A percentile compares a stretch with the other conserved stretches of the same genome.
Evolutionary conservation across 2,888 invertebrate genomes (phyloP).

Genomic region (Ichneumon xanthorius): DNA sequence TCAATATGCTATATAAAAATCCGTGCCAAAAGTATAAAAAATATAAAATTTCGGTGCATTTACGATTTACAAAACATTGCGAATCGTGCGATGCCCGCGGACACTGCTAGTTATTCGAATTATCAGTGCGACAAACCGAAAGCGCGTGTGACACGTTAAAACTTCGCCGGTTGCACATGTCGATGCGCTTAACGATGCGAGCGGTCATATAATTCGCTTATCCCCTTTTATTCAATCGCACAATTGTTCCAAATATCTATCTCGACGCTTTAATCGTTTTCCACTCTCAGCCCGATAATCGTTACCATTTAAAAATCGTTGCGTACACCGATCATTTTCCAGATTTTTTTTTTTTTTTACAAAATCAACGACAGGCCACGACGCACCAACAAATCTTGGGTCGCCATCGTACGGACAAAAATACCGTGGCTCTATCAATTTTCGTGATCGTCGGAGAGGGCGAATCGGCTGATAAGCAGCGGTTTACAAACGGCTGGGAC

Average conservation of each 20-base stretch:
- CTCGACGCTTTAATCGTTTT: neutral
- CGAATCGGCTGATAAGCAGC: neutral
- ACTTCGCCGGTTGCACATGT: neutral
- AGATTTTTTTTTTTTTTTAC: too few relatives aligned
- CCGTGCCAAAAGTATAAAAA: neutral
- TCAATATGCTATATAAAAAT: too few relatives aligned
- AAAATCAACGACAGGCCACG: neutral
- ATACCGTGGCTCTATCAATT: neutral
- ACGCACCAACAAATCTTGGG: neutral
- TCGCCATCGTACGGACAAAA: neutral
- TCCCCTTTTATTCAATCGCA: constrained; percentile 17
- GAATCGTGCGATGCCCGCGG: too few relatives aligned
- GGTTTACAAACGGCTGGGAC: neutral
- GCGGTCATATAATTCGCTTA: constrained; percentile 14
- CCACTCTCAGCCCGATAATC: neutral
- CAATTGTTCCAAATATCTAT: constrained; percentile 10
- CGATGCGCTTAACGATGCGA: constrained; percentile 1
- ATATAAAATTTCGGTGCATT: neutral
- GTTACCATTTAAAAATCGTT: neutral
- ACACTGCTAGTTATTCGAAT: neutral
- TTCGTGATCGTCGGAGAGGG: neutral
- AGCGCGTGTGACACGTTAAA: neutral
- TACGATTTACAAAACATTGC: too few relatives aligned
- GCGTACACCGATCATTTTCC: too few relatives aligned
- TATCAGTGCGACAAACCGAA: neutral